phyloP scores from a whole-genome alignment of 2,797 vertebrate genomes.

The Aselliscus stoliczkanus region DNA sequence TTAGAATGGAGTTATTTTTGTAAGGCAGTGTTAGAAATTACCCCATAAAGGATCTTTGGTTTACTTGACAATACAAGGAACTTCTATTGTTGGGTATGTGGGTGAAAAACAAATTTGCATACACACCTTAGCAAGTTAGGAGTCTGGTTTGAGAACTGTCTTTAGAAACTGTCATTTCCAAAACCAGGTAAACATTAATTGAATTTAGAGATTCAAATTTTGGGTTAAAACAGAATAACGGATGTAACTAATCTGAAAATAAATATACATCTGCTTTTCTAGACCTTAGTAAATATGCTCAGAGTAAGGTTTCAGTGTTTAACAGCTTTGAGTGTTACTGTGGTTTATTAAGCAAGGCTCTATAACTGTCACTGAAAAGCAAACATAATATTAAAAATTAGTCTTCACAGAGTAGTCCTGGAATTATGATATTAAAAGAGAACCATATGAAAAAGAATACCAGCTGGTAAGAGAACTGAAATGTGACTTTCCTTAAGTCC shows the following conservation, averaged over 20 bases:
- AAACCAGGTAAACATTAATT: not conserved
- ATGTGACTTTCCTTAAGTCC: not conserved
- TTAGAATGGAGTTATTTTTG: slow-evolving; percentile 37
- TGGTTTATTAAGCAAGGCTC: not conserved
- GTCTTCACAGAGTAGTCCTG: not conserved
- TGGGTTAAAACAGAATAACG: slow-evolving; percentile 1
- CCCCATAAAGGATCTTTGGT: not conserved
- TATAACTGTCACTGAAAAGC: not conserved
- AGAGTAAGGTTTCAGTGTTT: not conserved
- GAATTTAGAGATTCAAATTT: not conserved
- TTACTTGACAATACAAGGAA: not conserved
- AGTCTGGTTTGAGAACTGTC: not conserved
- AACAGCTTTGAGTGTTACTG: not conserved
- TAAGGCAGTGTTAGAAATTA: not conserved
- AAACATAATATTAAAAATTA: slow-evolving; percentile 1
- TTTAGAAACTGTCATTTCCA: slow-evolving; percentile 19
- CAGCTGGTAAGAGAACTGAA: not conserved
- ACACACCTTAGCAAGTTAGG: not conserved
- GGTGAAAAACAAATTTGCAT: slow-evolving; percentile 1
- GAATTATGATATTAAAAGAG: slow-evolving; percentile 17
- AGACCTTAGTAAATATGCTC: not conserved
- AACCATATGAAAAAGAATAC: not conserved
- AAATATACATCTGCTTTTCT: not conserved
- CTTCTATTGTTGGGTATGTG: not conserved
- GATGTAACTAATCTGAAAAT: not conserved